Conservation (phyloP, 2,888 invertebrate species). For the Drosophila setosimentum region DNA sequence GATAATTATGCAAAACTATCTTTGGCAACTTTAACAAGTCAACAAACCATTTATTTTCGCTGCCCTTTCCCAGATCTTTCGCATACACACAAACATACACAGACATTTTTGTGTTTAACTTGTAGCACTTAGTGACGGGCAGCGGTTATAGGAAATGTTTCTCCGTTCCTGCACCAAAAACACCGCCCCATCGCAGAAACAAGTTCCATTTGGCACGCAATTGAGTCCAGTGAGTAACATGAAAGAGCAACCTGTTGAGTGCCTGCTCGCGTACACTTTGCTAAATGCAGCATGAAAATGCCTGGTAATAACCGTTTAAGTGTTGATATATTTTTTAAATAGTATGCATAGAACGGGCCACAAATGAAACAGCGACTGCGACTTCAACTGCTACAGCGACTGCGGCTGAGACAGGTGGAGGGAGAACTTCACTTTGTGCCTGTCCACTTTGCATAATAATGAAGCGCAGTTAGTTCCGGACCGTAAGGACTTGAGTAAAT, state of each 20-base stretch:
- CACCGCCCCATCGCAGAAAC: constrained; percentile 12
- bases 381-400: not conserved
- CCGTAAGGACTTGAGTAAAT: constrained; percentile 63
- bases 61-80: constrained; percentile 14
- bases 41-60: constrained; percentile 62
- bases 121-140: constrained; percentile 29
- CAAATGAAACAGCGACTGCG: not conserved
- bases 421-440: constrained; percentile 2
- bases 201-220: constrained; percentile 76
- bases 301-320: constrained; percentile 75
- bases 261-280: constrained; percentile 10
- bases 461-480: constrained; percentile 53
- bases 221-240: constrained; percentile 42
- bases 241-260: constrained; percentile 66
- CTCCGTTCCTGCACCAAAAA: not conserved
- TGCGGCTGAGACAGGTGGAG: not conserved
- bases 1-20: constrained; percentile 64
- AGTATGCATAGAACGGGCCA: constrained; percentile 31
- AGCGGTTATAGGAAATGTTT: constrained; percentile 33
- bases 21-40: constrained; percentile 57
- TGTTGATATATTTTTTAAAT: constrained; percentile 61
- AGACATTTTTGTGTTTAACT: constrained; percentile 7
- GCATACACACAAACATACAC: constrained; percentile 13
- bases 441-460: constrained; percentile 76
- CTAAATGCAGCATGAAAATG: constrained; percentile 76